Base-by-base conservation (phyloP, 2,888 invertebrate species). In the Matsumyia berberina region DNA sequence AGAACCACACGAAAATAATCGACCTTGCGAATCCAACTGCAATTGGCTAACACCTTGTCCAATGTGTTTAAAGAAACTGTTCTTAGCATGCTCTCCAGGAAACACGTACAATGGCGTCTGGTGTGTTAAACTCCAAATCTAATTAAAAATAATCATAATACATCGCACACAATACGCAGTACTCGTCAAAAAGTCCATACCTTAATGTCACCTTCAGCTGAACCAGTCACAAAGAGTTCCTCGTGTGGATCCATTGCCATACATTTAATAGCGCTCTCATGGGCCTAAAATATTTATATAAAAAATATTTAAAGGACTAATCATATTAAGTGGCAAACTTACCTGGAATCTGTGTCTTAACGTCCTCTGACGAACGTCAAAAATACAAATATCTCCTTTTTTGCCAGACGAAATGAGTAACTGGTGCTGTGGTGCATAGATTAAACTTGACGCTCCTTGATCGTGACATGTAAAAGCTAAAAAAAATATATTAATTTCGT, bases 1-100 rank as follows among this genome's bases (percentile, higher is more conserved):
- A 58, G 98, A 98, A 70, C 99, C 99, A 92, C 99, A 99, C 5
- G 99, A 99, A 93, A 98, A 99, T 88, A 99, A 93, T 57, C 99
- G 95, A 29, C 96, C 96, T 85, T 95, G 95, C 49, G 96, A 94
- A 91, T 99, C 99, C 83, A 99, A 95, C 90, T 97, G 96, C 87
- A 99, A 93, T 92, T 99, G 99, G 55, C 98, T 98, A 46, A 99
- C 99, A 35, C 98, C 98, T 92, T 98, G 97, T 35, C 98, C 98
- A 89, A 98, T 98, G 91, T 98, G 98, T 90, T 98, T 97, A 93
- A 99, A 98, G 94, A 99, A 98, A 86, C 98, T 97, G 86, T 98
- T 97, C 87, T 97, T 94, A 33, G 98, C 96, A 93, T 99, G 99
- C 92, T 99, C 99, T 0, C 97, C 97, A 37, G 96, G 95, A 91